Evolutionary conservation across 2,888 invertebrate genomes (phyloP).

Genomic region (Andricus quercusramuli): DNA sequence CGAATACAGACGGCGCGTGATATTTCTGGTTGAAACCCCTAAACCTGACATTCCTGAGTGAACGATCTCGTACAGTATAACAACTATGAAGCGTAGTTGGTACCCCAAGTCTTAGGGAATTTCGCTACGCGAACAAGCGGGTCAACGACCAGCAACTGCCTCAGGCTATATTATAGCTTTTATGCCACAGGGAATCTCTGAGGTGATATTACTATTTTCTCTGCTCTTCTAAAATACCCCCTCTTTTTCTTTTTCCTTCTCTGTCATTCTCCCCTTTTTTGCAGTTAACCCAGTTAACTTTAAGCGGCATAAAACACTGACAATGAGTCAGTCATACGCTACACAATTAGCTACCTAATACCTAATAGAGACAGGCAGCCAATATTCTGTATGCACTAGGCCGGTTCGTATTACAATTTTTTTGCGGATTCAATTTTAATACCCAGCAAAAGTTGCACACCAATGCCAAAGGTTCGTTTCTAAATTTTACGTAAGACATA

Average conservation of each 20-base stretch:
- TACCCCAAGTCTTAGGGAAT: constrained; percentile 28
- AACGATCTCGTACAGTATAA: background rate
- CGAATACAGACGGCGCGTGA: constrained; percentile 27
- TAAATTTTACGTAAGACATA: too few species aligned
- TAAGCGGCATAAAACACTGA: constrained; percentile 26
- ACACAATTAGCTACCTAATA: background rate
- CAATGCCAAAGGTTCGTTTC: too few species aligned
- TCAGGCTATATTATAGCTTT: background rate
- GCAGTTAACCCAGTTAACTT: constrained; percentile 7
- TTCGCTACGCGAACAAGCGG: constrained; percentile 34
- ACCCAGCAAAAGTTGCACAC: too few species aligned
- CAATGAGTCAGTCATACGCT: constrained; percentile 28
- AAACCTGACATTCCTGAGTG: constrained; percentile 38
- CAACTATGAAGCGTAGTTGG: background rate
- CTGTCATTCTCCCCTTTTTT: constrained; percentile 16
- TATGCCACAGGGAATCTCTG: constrained; percentile 20
- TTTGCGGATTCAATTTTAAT: too few species aligned
- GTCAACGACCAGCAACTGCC: constrained; percentile 29
- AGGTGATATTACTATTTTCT: constrained; percentile 23
- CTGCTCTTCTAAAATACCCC: background rate
- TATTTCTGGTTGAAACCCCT: constrained; percentile 38
- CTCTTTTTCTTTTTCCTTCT: background rate
- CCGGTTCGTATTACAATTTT: too few species aligned
- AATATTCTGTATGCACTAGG: too few species aligned
- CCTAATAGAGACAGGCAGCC: background rate